Evolutionary conservation across 2,113 vertebrate species (phyloP), one percentile per base, ranked within the genome.

Genomic region (Grus americana): DNA sequence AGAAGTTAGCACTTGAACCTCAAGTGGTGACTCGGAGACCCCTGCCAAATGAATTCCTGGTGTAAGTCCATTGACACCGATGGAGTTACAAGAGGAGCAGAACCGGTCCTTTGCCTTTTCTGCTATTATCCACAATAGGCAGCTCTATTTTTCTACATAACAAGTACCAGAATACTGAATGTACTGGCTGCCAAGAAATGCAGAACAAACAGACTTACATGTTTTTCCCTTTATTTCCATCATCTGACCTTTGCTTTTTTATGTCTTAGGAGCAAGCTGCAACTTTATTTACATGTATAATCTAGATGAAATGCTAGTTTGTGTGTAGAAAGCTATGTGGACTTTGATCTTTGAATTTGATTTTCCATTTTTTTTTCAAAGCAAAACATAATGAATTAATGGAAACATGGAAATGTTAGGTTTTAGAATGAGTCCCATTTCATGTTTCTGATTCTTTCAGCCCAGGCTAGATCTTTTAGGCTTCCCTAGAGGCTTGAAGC

Each of bases 221-320:
- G 71, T 86, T 95, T 97, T 97, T 78, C 66, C 93, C 91, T 93
- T 94, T 96, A 94, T 95, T 97, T 95, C 89, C 95, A 96, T 95
- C 93, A 95, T 94, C 90, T 97, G 97, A 97, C 97, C 91, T 95
- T 95, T 95, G 80, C 58, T 94, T 97, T 97, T 97, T 97, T 86
- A 95, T 83, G 84, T 96, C 47, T 73, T 90, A 93, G 71, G 71
- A 97, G 79, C 61, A 91, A 85, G 63, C 46, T 91, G 71, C 42
- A 86, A 94, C 63, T 94, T 94, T 91, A 97, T 97, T 97, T 97
- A 94, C 84, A 92, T 80, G 63, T 86, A 83, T 90, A 92, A 95
- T 94, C 81, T 90, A 91, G 81, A 91, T 73, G 50, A 97, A 96
- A 94, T 92, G 55, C 52, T 80, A 67, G 71, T 66, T 95, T 86